Percentiles rank a stretch among this genome's conserved stretches.
Evolutionary conservation across 1,140 invertebrate genomes (phyloP).

Genomic region (Drosophila tristis): DNA sequence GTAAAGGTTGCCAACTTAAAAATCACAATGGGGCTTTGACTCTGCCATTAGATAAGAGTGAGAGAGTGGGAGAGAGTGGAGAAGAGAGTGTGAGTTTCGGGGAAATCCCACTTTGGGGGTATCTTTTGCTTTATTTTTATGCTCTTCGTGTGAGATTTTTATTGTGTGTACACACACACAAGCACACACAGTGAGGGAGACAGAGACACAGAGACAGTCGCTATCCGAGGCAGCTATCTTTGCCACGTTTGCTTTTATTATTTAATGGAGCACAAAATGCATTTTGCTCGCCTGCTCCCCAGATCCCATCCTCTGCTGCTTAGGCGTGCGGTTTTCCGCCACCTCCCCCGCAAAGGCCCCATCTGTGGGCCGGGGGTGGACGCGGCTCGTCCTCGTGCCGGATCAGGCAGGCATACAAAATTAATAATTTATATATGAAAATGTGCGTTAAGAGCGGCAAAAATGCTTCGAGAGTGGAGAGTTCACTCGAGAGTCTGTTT

Average conservation of each 20-base stretch:
- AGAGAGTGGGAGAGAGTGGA: slow-evolving; percentile 10
- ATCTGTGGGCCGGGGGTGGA: slow-evolving; percentile 19
- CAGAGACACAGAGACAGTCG: slow-evolving; percentile 57
- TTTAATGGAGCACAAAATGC: slow-evolving; percentile 83
- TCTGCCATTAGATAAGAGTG: slow-evolving; percentile 72
- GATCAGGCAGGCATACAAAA: slow-evolving; percentile 68
- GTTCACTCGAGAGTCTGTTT: slow-evolving; percentile 63
- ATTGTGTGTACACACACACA: slow-evolving; percentile 67
- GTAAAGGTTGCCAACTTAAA: slow-evolving; percentile 74
- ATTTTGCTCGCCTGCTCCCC: slow-evolving; percentile 58
- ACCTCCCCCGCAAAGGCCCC: slow-evolving; percentile 16
- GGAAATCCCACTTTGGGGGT: slow-evolving; percentile 27
- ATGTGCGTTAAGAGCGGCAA: slow-evolving; percentile 79
- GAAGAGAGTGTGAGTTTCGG: slow-evolving; percentile 18
- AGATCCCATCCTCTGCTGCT: slow-evolving; percentile 7
- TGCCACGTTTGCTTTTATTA: slow-evolving; percentile 83
- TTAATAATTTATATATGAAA: slow-evolving; percentile 83
- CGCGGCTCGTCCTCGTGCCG: not conserved
- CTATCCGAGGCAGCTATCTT: slow-evolving; percentile 62
- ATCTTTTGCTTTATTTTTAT: slow-evolving; percentile 76
- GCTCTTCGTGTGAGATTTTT: slow-evolving; percentile 82
- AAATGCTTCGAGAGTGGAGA: slow-evolving; percentile 15
- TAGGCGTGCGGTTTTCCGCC: slow-evolving; percentile 35
- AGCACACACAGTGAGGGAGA: slow-evolving; percentile 9
- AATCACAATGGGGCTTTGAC: slow-evolving; percentile 81